phyloP scores from a whole-genome alignment of 2,113 vertebrate species.

The Lampris megalopsis region DNA sequence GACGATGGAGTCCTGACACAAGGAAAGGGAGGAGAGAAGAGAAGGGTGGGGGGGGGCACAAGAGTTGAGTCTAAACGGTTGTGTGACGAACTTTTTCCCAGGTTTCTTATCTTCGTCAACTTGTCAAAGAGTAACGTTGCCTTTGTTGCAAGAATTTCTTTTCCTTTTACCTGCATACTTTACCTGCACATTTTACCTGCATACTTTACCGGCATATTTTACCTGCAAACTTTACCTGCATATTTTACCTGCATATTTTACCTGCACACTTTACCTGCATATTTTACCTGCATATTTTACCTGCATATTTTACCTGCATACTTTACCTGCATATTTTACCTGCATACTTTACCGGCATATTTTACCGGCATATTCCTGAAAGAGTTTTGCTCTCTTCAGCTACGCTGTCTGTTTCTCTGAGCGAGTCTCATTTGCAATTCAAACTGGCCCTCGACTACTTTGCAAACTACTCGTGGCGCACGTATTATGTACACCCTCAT shows the following conservation, averaged over 20 bases:
- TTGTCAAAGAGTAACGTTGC: neutral
- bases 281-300: neutral
- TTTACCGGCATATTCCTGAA: constrained; percentile 38
- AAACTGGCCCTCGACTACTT: constrained; percentile 79
- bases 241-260: neutral
- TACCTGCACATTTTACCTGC: constrained; percentile 13
- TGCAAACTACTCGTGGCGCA: constrained; percentile 77
- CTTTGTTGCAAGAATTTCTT: neutral
- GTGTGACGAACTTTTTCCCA: too few relatives aligned
- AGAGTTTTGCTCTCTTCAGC: constrained; percentile 9
- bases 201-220: neutral
- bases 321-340: too few relatives aligned
- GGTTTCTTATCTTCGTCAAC: neutral
- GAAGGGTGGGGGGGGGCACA: neutral
- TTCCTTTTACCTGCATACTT: constrained; percentile 24
- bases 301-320: constrained; percentile 24
- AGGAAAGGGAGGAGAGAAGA: neutral
- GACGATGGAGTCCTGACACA: constrained; percentile 60
- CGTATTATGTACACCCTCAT: constrained; percentile 21
- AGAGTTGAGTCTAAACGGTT: neutral
- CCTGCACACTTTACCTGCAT: constrained; percentile 7
- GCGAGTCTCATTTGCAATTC: constrained; percentile 81
- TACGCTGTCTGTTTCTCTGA: constrained; percentile 41
- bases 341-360: neutral
- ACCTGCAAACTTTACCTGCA: neutral